Conservation (phyloP, 2,113 vertebrate genomes). For the Gopherus evgoodei region DNA sequence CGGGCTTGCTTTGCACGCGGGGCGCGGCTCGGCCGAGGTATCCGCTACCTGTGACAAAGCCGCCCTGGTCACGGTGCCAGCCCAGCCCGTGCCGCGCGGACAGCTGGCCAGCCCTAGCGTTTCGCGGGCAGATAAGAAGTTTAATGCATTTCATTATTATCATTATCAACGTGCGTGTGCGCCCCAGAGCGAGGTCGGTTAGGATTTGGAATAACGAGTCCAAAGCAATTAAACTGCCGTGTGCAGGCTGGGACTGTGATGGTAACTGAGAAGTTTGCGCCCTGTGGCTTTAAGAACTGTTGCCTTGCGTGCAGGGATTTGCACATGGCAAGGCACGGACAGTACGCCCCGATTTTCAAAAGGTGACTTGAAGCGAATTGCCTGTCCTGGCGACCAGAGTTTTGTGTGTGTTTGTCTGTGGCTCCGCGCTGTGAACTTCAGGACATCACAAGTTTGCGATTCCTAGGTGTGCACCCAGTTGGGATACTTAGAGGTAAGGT, state of each 20-base stretch:
- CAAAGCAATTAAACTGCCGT: not conserved
- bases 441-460: not conserved
- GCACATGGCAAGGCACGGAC: too few species aligned
- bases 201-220: not conserved
- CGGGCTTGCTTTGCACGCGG: not conserved
- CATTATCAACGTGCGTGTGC: not conserved
- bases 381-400: too few species aligned
- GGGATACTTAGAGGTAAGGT: not conserved
- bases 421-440: not conserved
- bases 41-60: too few species aligned
- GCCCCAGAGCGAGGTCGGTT: not conserved
- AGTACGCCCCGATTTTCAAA: not conserved
- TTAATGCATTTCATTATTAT: not conserved
- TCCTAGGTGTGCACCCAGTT: not conserved
- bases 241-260: accelerated
- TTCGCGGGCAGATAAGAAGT: not conserved
- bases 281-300: accelerated
- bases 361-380: not conserved
- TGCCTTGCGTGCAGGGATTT: not conserved
- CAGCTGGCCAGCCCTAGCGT: not conserved
- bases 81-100: not conserved
- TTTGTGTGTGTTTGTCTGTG: not conserved
- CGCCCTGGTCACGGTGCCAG: too few species aligned
- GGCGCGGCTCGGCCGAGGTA: not conserved
- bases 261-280: accelerated